Evolutionary conservation across 2,113 vertebrate species (phyloP).

Genomic region (Tautogolabrus adspersus): DNA sequence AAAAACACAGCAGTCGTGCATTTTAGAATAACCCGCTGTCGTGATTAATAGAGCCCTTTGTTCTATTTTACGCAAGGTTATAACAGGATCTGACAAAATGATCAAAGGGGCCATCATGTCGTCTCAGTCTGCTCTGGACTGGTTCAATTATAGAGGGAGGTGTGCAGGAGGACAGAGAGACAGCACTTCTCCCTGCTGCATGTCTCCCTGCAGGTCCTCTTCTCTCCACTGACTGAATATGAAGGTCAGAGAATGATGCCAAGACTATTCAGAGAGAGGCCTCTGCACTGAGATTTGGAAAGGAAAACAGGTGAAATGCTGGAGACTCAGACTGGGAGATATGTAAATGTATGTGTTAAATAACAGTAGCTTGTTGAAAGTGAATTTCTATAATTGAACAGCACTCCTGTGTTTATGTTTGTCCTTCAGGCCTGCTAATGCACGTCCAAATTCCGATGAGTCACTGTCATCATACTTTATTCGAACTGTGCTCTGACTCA

Average conservation of each 20-base stretch:
- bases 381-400: not conserved
- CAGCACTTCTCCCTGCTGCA: conserved; percentile 7
- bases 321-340: not conserved
- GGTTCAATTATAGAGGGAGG: conserved; percentile 33
- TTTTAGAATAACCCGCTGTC: conserved; percentile 28
- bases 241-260: conserved; percentile 38
- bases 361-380: not conserved
- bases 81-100: conserved; percentile 30
- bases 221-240: not conserved
- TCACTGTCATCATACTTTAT: conserved; percentile 23
- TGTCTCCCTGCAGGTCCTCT: conserved; percentile 25
- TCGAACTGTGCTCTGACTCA: conserved; percentile 55
- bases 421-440: not conserved
- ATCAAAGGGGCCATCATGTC: conserved; percentile 28
- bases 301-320: conserved; percentile 4
- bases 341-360: not conserved
- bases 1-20: not conserved
- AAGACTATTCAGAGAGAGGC: conserved; percentile 24
- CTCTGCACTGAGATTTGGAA: conserved; percentile 7
- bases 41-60: conserved; percentile 26
- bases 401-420: not conserved
- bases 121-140: not conserved
- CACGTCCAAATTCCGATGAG: conserved; percentile 12
- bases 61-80: conserved; percentile 60
- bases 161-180: conserved; percentile 1